phyloP scores from a whole-genome alignment of 2,888 invertebrate genomes.

The Nycteola revayana region DNA sequence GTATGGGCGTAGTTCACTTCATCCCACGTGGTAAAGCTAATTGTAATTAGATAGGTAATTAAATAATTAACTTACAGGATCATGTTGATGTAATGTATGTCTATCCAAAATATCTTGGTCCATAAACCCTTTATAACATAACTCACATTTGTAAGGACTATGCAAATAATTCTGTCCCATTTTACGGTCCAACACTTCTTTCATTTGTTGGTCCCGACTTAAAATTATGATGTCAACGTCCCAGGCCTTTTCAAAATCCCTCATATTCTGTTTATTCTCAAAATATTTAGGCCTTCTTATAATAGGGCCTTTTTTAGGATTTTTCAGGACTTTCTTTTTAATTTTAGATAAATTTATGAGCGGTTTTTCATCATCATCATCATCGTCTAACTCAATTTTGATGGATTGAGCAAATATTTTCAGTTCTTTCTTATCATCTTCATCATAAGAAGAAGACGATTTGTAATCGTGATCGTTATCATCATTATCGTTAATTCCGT shows the following conservation, averaged over 20 bases:
- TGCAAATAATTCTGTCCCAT: slow-evolving; percentile 26
- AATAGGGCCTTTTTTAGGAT: slow-evolving; percentile 2
- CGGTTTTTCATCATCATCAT: background rate
- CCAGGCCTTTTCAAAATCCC: slow-evolving; percentile 22
- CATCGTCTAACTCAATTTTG: slow-evolving; percentile 1
- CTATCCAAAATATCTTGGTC: slow-evolving; percentile 28
- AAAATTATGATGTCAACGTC: slow-evolving; percentile 27
- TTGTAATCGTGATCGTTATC: too few relatives aligned
- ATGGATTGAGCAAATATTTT: background rate
- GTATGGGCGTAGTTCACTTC: too few relatives aligned
- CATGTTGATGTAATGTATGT: slow-evolving; percentile 32
- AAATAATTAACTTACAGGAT: slow-evolving; percentile 29
- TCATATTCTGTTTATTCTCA: slow-evolving; percentile 24
- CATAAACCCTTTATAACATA: slow-evolving; percentile 36
- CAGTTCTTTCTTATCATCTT: background rate
- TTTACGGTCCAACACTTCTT: slow-evolving; percentile 32
- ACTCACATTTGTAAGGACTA: slow-evolving; percentile 32
- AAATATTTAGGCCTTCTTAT: slow-evolving; percentile 11
- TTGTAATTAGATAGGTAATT: background rate
- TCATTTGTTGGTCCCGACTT: slow-evolving; percentile 27
- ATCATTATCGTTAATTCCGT: background rate
- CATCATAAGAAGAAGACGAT: too few relatives aligned
- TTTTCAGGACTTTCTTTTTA: background rate
- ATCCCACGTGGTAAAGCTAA: too few relatives aligned
- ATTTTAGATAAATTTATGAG: background rate